Conservation (phyloP, 1,140 invertebrate species). For the Idris sp. region DNA sequence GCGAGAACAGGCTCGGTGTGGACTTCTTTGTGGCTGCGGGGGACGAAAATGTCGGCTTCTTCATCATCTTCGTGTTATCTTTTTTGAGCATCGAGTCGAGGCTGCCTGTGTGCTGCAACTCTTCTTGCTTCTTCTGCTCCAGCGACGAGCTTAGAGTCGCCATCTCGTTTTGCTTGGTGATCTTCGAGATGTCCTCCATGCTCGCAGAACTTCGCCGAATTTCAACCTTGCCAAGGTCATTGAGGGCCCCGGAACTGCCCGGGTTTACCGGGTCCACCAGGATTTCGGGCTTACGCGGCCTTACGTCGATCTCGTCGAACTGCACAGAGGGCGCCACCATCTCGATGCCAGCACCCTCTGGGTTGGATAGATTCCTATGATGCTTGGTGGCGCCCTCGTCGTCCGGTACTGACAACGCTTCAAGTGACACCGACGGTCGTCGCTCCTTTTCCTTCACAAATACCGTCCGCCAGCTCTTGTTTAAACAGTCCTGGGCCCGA, state of each 20-base stretch:
- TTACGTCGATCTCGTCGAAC: slow-evolving; percentile 71
- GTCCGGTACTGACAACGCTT: slow-evolving; percentile 65
- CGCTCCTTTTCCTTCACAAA: slow-evolving; percentile 73
- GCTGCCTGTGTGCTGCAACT: slow-evolving; percentile 71
- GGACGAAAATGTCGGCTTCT: slow-evolving; percentile 68
- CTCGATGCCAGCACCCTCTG: no score
- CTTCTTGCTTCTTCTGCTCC: slow-evolving; percentile 71
- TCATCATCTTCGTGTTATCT: slow-evolving; percentile 64
- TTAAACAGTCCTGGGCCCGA: slow-evolving; percentile 70
- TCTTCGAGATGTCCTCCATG: slow-evolving; percentile 77
- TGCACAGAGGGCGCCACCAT: slow-evolving; percentile 61
- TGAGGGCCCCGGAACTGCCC: slow-evolving; percentile 58
- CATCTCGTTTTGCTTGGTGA: slow-evolving; percentile 71
- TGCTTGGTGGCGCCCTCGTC: slow-evolving; percentile 61
- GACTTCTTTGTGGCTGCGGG: slow-evolving; percentile 70
- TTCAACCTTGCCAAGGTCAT: slow-evolving; percentile 69
- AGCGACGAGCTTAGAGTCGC: slow-evolving; percentile 65
- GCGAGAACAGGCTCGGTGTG: slow-evolving; percentile 70
- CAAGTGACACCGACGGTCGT: slow-evolving; percentile 71
- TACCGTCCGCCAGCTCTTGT: slow-evolving; percentile 73
- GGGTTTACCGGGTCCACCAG: slow-evolving; percentile 64
- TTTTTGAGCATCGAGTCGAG: slow-evolving; percentile 75
- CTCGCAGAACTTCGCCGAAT: slow-evolving; percentile 75
- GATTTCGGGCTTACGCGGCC: slow-evolving; percentile 69
- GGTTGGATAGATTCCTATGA: slow-evolving; percentile 71